Conservation (phyloP, 2,797 vertebrate genomes). For the Phalloptychus januarius region DNA sequence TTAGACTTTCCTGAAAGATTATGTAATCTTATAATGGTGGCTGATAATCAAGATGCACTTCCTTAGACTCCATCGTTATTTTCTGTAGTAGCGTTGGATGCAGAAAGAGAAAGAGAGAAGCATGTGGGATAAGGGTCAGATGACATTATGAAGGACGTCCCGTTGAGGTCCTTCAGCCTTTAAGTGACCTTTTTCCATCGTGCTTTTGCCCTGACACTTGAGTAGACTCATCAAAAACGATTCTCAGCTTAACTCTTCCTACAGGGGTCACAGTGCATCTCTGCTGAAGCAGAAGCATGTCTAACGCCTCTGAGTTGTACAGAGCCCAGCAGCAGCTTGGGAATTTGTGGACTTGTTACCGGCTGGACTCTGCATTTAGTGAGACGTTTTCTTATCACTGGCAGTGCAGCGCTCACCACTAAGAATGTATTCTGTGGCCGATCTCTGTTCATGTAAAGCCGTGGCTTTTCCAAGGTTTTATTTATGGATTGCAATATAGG, state of each 20-base stretch:
- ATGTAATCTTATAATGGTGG: constrained; percentile 66
- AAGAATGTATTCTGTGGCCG: background rate
- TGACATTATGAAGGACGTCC: constrained; percentile 7
- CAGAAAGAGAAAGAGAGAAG: background rate
- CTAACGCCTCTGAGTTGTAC: background rate
- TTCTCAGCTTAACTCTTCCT: constrained; percentile 35
- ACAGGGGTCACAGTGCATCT: constrained; percentile 23
- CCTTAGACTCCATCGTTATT: constrained; percentile 11
- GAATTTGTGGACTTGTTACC: background rate
- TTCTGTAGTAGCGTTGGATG: constrained; percentile 1
- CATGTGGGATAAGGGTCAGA: constrained; percentile 2
- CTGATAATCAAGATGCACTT: constrained; percentile 37
- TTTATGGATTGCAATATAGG: background rate
- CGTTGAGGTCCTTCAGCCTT: constrained; percentile 20
- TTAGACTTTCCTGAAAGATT: constrained; percentile 56
- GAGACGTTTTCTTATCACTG: background rate
- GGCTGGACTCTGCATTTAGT: background rate
- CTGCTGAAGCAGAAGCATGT: background rate
- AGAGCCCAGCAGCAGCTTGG: background rate
- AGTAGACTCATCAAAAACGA: background rate
- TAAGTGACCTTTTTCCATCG: constrained; percentile 20
- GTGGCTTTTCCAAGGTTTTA: background rate
- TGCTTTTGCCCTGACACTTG: background rate
- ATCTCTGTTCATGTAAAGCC: background rate
- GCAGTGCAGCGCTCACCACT: background rate